These are phyloP conservation scores for Paraescarpia echinospica DNA, from an alignment of 1,140 invertebrate species.

Conservation along the genomic window DNA sequence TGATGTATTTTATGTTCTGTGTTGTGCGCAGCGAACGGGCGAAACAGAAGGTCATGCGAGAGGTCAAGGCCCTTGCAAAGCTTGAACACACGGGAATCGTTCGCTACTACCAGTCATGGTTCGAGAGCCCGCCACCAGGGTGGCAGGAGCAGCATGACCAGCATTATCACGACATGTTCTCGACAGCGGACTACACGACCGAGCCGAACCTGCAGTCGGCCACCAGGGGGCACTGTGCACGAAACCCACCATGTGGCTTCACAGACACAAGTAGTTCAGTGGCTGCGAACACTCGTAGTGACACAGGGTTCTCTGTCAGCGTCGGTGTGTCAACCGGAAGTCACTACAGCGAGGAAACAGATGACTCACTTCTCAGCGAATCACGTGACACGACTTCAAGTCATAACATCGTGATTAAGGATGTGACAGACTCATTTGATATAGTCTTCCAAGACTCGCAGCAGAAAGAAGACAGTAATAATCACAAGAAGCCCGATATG, in stretches of 20 bases:
- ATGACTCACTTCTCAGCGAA: background rate
- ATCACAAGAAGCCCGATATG: background rate
- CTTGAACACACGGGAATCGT: slow-evolving; percentile 94
- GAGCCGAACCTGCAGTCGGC: background rate
- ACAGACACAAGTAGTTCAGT: background rate
- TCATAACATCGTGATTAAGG: background rate
- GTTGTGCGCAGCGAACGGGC: slow-evolving; percentile 67
- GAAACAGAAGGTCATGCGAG: slow-evolving; percentile 83
- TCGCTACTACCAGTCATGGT: slow-evolving; percentile 91
- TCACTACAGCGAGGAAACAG: background rate
- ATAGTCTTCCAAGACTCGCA: slow-evolving; percentile 26
- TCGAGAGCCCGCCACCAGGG: slow-evolving; percentile 82
- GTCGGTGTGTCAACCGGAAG: background rate
- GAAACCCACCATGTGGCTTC: background rate
- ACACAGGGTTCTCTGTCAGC: background rate
- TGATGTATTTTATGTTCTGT: background rate
- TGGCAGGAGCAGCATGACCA: slow-evolving; percentile 84
- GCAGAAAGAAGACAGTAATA: slow-evolving; percentile 7
- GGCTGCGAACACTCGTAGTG: background rate
- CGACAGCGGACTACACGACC: background rate
- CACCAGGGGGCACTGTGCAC: background rate
- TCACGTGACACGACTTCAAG: background rate
- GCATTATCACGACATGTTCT: slow-evolving; percentile 36
- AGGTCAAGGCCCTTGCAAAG: slow-evolving; percentile 91
- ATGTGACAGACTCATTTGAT: slow-evolving; percentile 19